Conservation (phyloP, 2,797 vertebrate species). For the Falco rusticolus region DNA sequence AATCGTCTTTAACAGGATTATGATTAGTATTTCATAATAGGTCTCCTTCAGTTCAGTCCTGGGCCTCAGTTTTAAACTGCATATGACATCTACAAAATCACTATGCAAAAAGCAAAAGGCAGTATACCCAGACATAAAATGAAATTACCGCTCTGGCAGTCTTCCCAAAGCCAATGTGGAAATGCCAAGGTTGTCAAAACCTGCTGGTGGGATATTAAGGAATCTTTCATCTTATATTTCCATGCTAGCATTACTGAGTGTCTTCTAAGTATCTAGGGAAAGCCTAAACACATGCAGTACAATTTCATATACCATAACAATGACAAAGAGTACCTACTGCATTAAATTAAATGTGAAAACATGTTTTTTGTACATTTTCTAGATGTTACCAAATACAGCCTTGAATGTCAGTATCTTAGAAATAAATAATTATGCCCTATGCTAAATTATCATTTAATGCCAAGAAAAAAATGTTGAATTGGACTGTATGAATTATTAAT, state of each 20-base stretch:
- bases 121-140: background rate
- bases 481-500: conserved; percentile 47
- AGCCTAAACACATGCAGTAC: background rate
- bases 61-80: background rate
- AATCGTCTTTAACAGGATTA: background rate
- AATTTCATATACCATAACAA: background rate
- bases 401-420: background rate
- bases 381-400: background rate
- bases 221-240: background rate
- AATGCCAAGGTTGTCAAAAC: conserved; percentile 7
- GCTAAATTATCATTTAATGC: conserved; percentile 17
- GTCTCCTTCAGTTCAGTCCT: background rate
- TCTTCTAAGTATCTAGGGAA: background rate
- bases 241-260: background rate
- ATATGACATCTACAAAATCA: background rate
- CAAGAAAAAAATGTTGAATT: conserved; percentile 18
- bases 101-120: background rate
- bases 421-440: conserved; percentile 28
- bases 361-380: background rate
- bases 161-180: background rate
- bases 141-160: background rate
- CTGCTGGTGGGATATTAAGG: background rate
- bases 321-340: background rate
- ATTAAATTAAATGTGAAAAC: background rate
- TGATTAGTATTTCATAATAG: background rate